Evolutionary conservation across 2,113 vertebrate species (phyloP), one percentile per base, ranked within the genome.

Genomic region (Stercorarius parasiticus): DNA sequence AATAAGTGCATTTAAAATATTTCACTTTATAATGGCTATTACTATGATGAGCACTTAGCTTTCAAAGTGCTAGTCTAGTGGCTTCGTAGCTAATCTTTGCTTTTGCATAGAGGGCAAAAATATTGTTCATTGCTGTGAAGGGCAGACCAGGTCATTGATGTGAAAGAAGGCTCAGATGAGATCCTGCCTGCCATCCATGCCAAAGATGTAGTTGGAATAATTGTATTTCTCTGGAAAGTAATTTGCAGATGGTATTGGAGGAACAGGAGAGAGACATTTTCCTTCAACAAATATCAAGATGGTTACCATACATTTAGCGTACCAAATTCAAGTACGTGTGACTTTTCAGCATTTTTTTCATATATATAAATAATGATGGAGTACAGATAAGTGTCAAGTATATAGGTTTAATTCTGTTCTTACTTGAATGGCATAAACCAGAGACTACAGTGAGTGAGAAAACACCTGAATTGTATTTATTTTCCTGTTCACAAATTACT

Each of bases 1-100:
- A 90, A 64, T 92, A 90, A 89, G 82, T 82, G 65, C 61, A 67
- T 94, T 85, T 90, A 43, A 94, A 97, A 85, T 79, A 64, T 82
- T 93, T 90, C 53, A 53, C 58, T 76, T 95, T 45, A 61, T 85
- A 94, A 92, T 86, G 49, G 17, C 62, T 95, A 62, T 93, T 71
- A 53, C 62, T 82, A 5, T 95, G 82, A 90, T 77, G 66, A 94
- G n/a, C 67, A 56, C 38, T 93, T 82, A 82, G 66, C 70, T 90
- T 95, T 66, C 88, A 52, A 77, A 93, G 53, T 42, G 55, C 56
- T 81, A 74, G 43, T 74, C 38, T 65, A 47, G 38, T 55, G 55
- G 9, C 49, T 70, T 74, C 29, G n/a, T 43, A 82, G 58, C 26
- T 81, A 62, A 88, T 95, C 43, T 88, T 64, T 82, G 43, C 34